These are phyloP conservation scores for Lumbricus terrestris DNA, from an alignment of 2,888 invertebrate genomes.

Conservation along the genomic window DNA sequence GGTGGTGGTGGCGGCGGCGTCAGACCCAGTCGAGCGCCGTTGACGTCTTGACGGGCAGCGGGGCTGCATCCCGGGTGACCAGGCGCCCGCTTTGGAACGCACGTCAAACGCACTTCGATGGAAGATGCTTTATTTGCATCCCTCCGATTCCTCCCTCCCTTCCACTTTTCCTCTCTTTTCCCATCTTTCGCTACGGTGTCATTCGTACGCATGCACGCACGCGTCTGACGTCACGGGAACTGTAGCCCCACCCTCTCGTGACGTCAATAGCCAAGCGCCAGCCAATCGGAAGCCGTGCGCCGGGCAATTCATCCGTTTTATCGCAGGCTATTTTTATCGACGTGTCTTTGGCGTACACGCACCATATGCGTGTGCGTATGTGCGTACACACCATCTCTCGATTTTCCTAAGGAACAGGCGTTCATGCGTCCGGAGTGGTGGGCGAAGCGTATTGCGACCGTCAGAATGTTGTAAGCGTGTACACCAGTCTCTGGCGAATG, in stretches of 20 bases:
- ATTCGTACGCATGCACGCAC: conserved; percentile 16
- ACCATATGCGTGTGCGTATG: conserved; percentile 11
- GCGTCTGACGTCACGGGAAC: conserved; percentile 14
- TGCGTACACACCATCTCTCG: conserved; percentile 10
- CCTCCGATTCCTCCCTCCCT: not conserved
- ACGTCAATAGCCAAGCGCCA: not conserved
- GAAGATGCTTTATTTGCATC: conserved; percentile 14
- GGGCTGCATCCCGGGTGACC: not conserved
- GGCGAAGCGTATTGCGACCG: conserved; percentile 9
- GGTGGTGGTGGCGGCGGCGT: not conserved
- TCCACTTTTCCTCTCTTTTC: not conserved
- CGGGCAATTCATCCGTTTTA: conserved; percentile 16
- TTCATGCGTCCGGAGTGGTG: not conserved
- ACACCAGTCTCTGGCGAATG: not conserved
- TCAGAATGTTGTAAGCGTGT: not conserved
- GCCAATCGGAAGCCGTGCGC: conserved; percentile 4
- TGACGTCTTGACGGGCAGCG: conserved; percentile 10
- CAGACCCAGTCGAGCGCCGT: not conserved
- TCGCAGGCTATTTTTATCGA: conserved; percentile 13
- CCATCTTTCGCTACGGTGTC: conserved; percentile 8
- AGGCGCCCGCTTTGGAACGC: not conserved
- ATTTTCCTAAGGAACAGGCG: conserved; percentile 5
- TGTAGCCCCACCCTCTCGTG: conserved; percentile 5
- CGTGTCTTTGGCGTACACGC: conserved; percentile 6
- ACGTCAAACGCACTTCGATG: conserved; percentile 16